Percentiles rank a stretch among this genome's conserved stretches.
Conservation (phyloP, 2,888 invertebrate species). For the Peribatodes rhomboidaria region DNA sequence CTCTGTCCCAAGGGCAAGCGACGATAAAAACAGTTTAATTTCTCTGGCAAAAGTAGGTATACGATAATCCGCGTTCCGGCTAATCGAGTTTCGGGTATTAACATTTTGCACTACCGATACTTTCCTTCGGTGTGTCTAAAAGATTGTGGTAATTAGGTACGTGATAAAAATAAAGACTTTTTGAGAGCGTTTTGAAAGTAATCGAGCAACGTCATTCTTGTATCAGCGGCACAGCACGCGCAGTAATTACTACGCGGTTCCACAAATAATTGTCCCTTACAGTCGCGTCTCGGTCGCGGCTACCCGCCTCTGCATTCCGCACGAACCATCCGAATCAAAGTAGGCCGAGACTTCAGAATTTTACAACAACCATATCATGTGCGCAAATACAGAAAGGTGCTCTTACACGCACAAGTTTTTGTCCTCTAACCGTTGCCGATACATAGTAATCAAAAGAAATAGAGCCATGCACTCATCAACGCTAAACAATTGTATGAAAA, state of each 20-base stretch:
- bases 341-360: constrained; percentile 14
- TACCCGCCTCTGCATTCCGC: constrained; percentile 31
- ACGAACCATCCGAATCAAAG: constrained; percentile 5
- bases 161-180: constrained; percentile 50
- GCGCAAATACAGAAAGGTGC: constrained; percentile 11
- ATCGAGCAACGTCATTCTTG: constrained; percentile 40
- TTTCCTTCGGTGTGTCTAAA: constrained; percentile 43
- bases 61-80: constrained; percentile 42
- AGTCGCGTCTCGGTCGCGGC: too few species aligned
- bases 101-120: constrained; percentile 37
- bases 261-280: neutral
- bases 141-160: constrained; percentile 50
- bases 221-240: constrained; percentile 33
- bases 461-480: neutral
- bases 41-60: constrained; percentile 42
- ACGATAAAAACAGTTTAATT: constrained; percentile 38
- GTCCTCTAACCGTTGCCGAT: neutral
- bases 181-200: constrained; percentile 45
- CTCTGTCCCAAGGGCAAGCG: constrained; percentile 43
- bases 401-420: constrained; percentile 9
- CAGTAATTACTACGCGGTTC: neutral
- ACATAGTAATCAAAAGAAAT: neutral
- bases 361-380: neutral
- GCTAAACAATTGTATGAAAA: neutral
- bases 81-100: constrained; percentile 36